Percentiles rank a stretch among this genome's conserved stretches.
Conservation (phyloP, 2,888 invertebrate species). For the Lampropteryx suffumata region DNA sequence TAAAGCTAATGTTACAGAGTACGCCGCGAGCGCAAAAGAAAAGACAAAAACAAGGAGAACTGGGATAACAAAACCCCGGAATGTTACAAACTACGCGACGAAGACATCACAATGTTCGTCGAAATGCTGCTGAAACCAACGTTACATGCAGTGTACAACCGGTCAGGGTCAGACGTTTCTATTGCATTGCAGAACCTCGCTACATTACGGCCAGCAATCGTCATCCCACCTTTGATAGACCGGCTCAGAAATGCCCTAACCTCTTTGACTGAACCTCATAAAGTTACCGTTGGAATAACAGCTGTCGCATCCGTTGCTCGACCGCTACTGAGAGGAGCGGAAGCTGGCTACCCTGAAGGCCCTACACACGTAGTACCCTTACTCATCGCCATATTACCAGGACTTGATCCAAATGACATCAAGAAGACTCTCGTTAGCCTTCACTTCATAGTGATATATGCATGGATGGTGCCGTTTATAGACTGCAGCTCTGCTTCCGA, state of each 20-base stretch:
- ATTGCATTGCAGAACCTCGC: constrained; percentile 89
- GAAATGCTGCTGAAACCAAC: constrained; percentile 88
- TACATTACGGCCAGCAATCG: constrained; percentile 89
- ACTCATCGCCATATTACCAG: constrained; percentile 91
- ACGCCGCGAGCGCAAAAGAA: constrained; percentile 84
- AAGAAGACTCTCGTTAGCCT: constrained; percentile 89
- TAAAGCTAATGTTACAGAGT: constrained; percentile 60
- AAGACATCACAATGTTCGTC: constrained; percentile 92
- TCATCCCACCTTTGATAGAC: constrained; percentile 92
- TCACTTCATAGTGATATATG: constrained; percentile 89
- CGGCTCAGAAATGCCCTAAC: constrained; percentile 91
- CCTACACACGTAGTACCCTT: constrained; percentile 92
- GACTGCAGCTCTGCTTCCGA: constrained; percentile 91
- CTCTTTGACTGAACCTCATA: constrained; percentile 94
- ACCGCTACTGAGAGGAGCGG: constrained; percentile 82
- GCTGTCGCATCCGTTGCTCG: constrained; percentile 87
- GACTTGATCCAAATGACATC: constrained; percentile 95
- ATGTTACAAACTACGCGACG: constrained; percentile 87
- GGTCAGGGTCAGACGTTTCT: constrained; percentile 85
- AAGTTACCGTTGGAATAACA: constrained; percentile 87
- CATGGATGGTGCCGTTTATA: constrained; percentile 90
- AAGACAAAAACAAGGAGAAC: constrained; percentile 80
- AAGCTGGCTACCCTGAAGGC: constrained; percentile 87
- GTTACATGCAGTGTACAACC: constrained; percentile 91
- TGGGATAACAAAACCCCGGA: constrained; percentile 89